These are phyloP conservation scores for Archips xylosteana DNA, from an alignment of 2,888 invertebrate genomes.

Conservation along the genomic window DNA sequence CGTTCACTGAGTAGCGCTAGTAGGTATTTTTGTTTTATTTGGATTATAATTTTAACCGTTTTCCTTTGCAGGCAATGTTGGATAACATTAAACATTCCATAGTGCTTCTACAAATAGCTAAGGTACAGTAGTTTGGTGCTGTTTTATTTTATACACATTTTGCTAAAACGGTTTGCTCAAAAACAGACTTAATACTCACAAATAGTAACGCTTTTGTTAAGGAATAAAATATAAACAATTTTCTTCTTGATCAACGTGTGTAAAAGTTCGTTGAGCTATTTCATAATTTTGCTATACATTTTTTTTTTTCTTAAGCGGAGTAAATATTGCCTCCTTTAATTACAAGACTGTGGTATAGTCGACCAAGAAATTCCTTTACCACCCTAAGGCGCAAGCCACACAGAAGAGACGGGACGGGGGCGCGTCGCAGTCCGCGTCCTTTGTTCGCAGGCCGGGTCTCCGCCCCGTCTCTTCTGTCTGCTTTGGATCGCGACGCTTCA, in stretches of 20 bases:
- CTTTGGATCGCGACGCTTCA: too few relatives aligned
- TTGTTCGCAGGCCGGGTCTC: too few relatives aligned
- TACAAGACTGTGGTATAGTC: too few relatives aligned
- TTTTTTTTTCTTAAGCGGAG: too few relatives aligned
- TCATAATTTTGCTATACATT: too few relatives aligned
- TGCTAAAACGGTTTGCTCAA: background rate
- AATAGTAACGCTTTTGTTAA: constrained; percentile 1
- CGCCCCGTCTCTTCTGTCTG: too few relatives aligned
- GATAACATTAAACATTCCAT: constrained; percentile 99
- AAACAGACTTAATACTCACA: background rate
- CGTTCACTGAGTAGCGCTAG: background rate
- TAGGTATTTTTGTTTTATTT: constrained; percentile 32
- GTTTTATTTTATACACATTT: background rate
- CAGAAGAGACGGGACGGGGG: too few relatives aligned
- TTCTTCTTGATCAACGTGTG: background rate
- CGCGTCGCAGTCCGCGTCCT: too few relatives aligned
- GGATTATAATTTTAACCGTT: constrained; percentile 46
- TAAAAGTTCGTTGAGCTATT: too few relatives aligned
- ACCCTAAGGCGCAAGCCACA: too few relatives aligned
- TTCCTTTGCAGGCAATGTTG: constrained; percentile 92
- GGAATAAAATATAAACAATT: background rate
- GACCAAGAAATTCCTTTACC: too few relatives aligned
- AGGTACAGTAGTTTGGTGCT: constrained; percentile 85
- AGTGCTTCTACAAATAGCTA: constrained; percentile 98
- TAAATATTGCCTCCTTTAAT: too few relatives aligned